Base-by-base conservation (phyloP, 2,113 vertebrate species). In the Pterocles gutturalis region DNA sequence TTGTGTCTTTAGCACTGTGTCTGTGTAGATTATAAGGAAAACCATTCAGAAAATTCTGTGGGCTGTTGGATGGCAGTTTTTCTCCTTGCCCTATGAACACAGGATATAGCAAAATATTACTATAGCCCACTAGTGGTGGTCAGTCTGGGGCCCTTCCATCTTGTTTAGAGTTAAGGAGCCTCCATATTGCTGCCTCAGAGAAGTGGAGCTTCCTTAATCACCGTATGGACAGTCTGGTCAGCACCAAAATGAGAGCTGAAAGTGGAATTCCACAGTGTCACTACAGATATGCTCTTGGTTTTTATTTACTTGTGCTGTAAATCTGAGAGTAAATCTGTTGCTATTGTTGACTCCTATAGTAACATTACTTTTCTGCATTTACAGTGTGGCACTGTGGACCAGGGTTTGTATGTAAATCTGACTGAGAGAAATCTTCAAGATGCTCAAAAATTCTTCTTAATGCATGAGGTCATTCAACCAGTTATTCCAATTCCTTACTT, bases 381-480 rank as follows among this genome's bases (percentile, higher is more conserved):
- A 61, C 98, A 99, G 99, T 99, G 99, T 11, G 99, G 99, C 92
- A 99, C 99, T 41, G 97, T 99, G 96, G 99, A 99, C 97, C 99
- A 99, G 9, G 99, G 99, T 41, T 98, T 99, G 48, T 99, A 99
- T 17, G 98, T 99, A 90, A 99, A 99, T 96, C 97, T 99, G 97
- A 99, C 99, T 0, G 98, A 99, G 66, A 98, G 99, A 77, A 99
- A 99, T 97, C 98, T 99, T 93, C 99, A 99, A 88, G 99, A 99
- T 14, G 99, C 99, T 46, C 99, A 99, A 96, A 99, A 99, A 97
- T 99, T 99, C 97, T 98, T 99, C 90, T 98, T 99, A 94, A 99
- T 99, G 99, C 99, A 99, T 5, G 99, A 99, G 72, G 99, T 99
- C 21, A 97, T 99, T 58, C 99, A 99, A 91, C 99, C 99, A 0